Evolutionary conservation across 2,888 invertebrate genomes (phyloP), one percentile per base, ranked within the genome.

Genomic region (Belgica antarctica): DNA sequence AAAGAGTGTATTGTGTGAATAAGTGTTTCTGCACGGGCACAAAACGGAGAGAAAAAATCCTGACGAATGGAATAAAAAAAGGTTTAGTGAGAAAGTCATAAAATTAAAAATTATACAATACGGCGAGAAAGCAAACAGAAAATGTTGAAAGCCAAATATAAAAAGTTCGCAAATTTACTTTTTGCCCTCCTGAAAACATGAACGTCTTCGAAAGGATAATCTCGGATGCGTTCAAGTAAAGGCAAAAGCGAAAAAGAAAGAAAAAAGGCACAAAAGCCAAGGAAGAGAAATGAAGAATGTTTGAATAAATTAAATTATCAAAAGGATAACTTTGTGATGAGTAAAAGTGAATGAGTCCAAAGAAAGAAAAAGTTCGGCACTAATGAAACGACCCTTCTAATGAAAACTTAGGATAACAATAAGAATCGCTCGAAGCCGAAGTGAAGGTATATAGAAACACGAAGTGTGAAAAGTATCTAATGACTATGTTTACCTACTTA

Each of bases 241-340:
- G 15, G 19, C 15, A 8, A 47, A 15, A 10, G 47, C 8, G 17
- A 24, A 22, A 63, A 19, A 63, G 25, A 22, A 22, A 63, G 63
- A 36, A 36, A 31, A 19, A 62, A 24, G 24, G 17, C n/a, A 17
- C 31, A 22, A 24, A 63, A 31, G 24, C 12, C 24, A 62, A 41
- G 25, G 15, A 19, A 25, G 28, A 47, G 25, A 36, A 24, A 65
- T 65, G 65, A 65, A 65, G 46, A 47, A 65, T 65, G 46, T 47
- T 63, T 47, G 47, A 65, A 65, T 65, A 65, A 65, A 65, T 65
- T 65, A 65, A 65, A 65, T 65, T 65, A 65, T 65, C 65, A 52
- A 52, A 52, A 52, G 52, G 52, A 52, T 52, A 52, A 52, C 19
- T 52, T n/a, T 52, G 52, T 52, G 52, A 52, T 52, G 52, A 22